phyloP scores from a whole-genome alignment of 2,888 invertebrate species.

The Polydrusus pterygomalis region DNA sequence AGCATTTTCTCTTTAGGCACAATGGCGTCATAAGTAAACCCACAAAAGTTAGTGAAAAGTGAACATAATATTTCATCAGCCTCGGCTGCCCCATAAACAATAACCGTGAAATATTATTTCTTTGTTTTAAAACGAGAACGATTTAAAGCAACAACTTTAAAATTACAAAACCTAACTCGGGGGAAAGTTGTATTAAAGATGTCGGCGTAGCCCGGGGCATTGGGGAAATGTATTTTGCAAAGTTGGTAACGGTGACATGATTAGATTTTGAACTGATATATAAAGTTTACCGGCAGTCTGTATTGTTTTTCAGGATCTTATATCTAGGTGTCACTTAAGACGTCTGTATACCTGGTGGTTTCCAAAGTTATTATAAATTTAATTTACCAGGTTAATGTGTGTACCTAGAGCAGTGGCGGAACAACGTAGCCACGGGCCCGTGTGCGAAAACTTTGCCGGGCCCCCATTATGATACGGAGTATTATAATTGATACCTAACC shows the following conservation, averaged over 20 bases:
- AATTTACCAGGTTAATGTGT: too few species aligned
- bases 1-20: too few species aligned
- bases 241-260: constrained; percentile 47
- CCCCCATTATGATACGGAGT: too few species aligned
- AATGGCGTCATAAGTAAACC: too few species aligned
- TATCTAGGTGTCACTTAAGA: constrained; percentile 14
- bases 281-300: constrained; percentile 29
- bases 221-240: constrained; percentile 43
- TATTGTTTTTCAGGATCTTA: constrained; percentile 1
- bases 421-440: too few species aligned
- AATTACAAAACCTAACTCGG: constrained; percentile 36
- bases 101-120: constrained; percentile 26
- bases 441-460: too few species aligned
- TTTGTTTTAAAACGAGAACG: constrained; percentile 33
- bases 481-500: too few species aligned
- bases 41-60: neutral
- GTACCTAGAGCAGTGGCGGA: too few species aligned
- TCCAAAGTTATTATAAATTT: too few species aligned
- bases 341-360: neutral
- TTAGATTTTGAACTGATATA: constrained; percentile 47
- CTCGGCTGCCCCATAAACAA: neutral
- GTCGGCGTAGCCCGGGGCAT: constrained; percentile 34
- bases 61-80: constrained; percentile 4
- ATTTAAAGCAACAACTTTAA: constrained; percentile 36
- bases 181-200: constrained; percentile 43